Evolutionary conservation across 2,888 invertebrate genomes (phyloP), one percentile per base, ranked within the genome.

Genomic region (Andrena camellia): DNA sequence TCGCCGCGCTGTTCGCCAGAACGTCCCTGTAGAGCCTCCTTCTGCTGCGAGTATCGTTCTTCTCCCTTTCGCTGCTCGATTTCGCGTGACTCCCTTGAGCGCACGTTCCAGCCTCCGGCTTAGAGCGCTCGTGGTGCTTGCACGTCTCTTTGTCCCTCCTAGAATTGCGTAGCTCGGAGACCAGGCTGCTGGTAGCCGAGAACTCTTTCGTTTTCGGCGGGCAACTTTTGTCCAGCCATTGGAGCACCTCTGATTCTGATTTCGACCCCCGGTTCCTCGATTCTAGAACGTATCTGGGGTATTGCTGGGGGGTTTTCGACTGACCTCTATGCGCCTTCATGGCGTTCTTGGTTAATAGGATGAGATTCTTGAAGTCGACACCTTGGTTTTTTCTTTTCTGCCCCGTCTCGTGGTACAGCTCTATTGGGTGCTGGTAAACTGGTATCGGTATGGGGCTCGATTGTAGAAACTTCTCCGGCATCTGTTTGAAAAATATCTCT

Each of bases 21-120:
- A 95, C 95, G 6, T 95, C 95, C 85, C 95, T 95, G 90, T 95
- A 95, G 2, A 95, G 91, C n/a, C 95, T 94, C 86, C 95, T 95
- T 86, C 94, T 95, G n/a, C 74, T 78, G 0, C 70, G 67, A 5
- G 29, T 74, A 13, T 83, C 80, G 0, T 26, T 54, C 2, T 78
- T 66, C 20, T 83, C 83, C 33, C 23, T 59, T 33, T 68, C 77
- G 26, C 33, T 52, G 5, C 1, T 69, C 1, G 50, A 42, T 52
- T 48, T 72, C n/a, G 26, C 8, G 7, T 10, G 17, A 7, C 52
- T 10, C 0, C 66, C 52, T 31, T 78, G 78, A n/a, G 20, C 48
- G 3, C 20, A n/a, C 10, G n/a, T 13, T 17, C 42, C 71, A 2
- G 4, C 66, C 6, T 78, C 79, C 59, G 35, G 1, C 26, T 68